Evolutionary conservation across 2,888 invertebrate genomes (phyloP), one percentile per base, ranked within the genome.

Genomic region (Anoncus sp.): DNA sequence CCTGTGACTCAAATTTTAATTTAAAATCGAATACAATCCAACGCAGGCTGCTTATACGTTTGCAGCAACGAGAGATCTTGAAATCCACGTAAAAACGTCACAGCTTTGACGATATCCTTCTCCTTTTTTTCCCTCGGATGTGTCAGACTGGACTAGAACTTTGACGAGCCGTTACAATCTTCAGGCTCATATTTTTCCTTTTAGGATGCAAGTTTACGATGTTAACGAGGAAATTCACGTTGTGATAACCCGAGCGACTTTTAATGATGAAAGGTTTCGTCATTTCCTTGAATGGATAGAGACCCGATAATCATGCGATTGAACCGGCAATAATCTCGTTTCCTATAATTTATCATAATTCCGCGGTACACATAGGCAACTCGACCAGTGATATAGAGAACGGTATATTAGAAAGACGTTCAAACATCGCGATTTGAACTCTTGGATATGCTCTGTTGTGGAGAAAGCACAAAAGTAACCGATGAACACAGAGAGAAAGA

Each of bases 1-100:
- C 45, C 18, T 69, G 70, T 55, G 35, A 60, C 45, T 78, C 65
- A 78, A 70, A 31, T 47, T 70, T 74, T 40, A 40, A 49, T 45
- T 24, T 27, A 47, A 49, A 27, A n/a, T 31, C n/a, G 27, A 38
- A n/a, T 20, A 35, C 35, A 45, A 12, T 40, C 20, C 31, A 20
- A 38, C 18, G 45, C 31, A 27, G 27, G n/a, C 3, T 38, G 24
- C 31, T 43, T 47, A n/a, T n/a, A 59, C 6, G 47, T n/a, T 62
- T 16, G 22, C 6, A 53, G 45, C 45, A 18, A 31, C 12, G 18
- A 20, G 31, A 24, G 35, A 38, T 38, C 2, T 38, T 38, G 5
- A 6, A 38, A 38, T 38, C 38, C 38, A 38, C 38, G 38, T 4
- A 31, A 4, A 31, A 31, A 31, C 31, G 31, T 60, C 38, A 57